Evolutionary conservation across 2,888 invertebrate species (phyloP).

Genomic region (Cheilosia scutellata): DNA sequence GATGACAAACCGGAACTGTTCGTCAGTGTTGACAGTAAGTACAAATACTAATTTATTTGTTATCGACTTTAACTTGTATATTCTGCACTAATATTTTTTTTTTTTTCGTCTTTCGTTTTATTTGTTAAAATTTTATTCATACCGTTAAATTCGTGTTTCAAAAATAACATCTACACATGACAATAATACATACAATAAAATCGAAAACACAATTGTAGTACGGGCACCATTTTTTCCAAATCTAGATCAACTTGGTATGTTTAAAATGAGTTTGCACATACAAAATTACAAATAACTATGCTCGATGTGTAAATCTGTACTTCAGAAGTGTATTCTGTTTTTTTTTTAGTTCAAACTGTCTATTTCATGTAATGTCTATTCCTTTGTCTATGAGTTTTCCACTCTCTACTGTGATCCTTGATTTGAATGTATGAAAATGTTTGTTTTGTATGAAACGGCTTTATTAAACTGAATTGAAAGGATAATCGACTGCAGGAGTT

Average conservation of each 20-base stretch:
- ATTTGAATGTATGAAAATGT: no score
- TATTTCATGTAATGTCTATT: no score
- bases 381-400: no score
- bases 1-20: constrained; percentile 98
- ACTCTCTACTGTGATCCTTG: no score
- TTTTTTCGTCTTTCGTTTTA: constrained; percentile 49
- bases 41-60: constrained; percentile 19
- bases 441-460: no score
- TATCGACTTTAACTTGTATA: constrained; percentile 38
- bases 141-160: constrained; percentile 17
- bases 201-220: constrained; percentile 82
- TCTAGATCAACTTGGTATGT: constrained; percentile 87
- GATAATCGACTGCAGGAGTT: no score
- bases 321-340: no score
- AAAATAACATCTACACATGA: constrained; percentile 45
- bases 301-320: constrained; percentile 35
- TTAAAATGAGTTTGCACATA: constrained; percentile 77
- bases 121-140: constrained; percentile 46
- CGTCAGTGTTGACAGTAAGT: constrained; percentile 97
- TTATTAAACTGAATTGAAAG: no score
- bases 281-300: constrained; percentile 1
- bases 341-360: no score
- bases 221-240: constrained; percentile 87
- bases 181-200: constrained; percentile 41
- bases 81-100: constrained; percentile 48